Conservation (phyloP, 2,797 vertebrate genomes). For the Onychomys leucogaster region DNA sequence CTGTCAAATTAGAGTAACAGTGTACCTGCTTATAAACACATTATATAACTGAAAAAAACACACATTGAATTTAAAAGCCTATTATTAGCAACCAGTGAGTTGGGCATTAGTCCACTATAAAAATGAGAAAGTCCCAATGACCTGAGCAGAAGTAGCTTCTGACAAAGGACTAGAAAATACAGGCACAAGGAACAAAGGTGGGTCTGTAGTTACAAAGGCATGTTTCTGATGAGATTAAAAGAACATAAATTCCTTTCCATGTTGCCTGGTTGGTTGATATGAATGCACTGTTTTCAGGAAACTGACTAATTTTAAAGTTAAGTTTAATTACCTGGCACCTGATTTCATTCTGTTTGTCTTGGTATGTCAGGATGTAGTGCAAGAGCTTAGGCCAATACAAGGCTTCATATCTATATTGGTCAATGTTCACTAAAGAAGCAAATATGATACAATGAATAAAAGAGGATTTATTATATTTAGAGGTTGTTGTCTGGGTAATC, state of each 20-base stretch:
- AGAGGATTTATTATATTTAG: background rate
- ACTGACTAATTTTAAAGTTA: background rate
- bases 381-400: background rate
- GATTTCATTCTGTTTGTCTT: background rate
- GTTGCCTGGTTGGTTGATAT: background rate
- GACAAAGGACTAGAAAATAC: background rate
- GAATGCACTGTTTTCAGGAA: background rate
- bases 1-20: background rate
- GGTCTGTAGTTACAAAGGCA: background rate
- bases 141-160: background rate
- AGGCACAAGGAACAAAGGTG: background rate
- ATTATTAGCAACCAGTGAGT: background rate
- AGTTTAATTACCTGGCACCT: background rate
- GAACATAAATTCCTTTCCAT: background rate
- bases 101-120: background rate
- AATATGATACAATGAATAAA: background rate
- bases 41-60: constrained; percentile 16
- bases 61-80: background rate
- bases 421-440: background rate
- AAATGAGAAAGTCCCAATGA: background rate
- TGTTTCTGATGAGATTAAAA: background rate
- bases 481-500: background rate
- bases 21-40: background rate
- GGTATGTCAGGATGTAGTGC: background rate
- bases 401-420: background rate